Conservation (phyloP, 2,797 vertebrate species). For the Denticeps clupeoides region DNA sequence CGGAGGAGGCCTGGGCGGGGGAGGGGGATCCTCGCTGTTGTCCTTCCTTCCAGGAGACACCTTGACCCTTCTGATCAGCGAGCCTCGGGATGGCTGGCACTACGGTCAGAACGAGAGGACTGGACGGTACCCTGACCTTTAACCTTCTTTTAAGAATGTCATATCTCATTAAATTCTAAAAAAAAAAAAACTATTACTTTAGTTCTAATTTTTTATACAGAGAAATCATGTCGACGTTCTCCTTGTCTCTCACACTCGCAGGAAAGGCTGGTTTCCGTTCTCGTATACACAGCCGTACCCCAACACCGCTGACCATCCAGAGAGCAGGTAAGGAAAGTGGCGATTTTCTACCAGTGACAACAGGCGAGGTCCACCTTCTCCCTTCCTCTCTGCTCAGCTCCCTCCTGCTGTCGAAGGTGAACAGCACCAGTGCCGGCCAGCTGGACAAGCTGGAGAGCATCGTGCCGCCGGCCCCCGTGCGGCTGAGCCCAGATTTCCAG, state of each 20-base stretch:
- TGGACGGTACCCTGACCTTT: conserved; percentile 48
- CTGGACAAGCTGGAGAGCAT: conserved; percentile 53
- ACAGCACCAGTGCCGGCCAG: conserved; percentile 70
- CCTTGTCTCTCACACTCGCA: conserved; percentile 31
- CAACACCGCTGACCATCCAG: conserved; percentile 44
- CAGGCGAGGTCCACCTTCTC: background rate
- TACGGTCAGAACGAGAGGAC: conserved; percentile 72
- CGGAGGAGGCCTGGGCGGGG: conserved; percentile 21
- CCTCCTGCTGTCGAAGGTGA: conserved; percentile 63
- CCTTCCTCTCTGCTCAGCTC: conserved; percentile 34
- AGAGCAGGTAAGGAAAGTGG: conserved; percentile 41
- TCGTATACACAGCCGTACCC: conserved; percentile 68
- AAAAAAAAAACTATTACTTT: background rate
- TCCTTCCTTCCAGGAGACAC: conserved; percentile 62
- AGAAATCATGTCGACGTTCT: background rate
- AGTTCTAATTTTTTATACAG: no score
- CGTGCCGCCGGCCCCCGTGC: conserved; percentile 38
- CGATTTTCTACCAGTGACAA: background rate
- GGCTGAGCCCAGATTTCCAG: conserved; percentile 49
- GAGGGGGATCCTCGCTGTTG: conserved; percentile 57
- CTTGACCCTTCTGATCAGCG: conserved; percentile 66
- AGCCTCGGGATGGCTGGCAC: conserved; percentile 73
- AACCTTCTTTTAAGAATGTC: background rate
- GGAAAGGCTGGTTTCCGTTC: conserved; percentile 84
- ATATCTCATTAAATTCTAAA: background rate